phyloP scores from a whole-genome alignment of 2,113 vertebrate species.

The Equus przewalskii region DNA sequence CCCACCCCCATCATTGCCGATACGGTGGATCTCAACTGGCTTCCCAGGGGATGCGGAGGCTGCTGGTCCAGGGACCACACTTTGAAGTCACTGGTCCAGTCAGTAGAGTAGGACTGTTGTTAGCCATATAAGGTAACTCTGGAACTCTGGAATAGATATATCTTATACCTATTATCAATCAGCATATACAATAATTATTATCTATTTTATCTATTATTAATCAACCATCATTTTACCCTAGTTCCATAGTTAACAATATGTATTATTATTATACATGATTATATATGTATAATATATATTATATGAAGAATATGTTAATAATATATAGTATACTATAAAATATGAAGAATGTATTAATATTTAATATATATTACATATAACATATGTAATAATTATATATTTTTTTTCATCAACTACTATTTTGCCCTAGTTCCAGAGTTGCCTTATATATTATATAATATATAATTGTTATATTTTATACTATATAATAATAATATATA shows the following conservation, averaged over 20 bases:
- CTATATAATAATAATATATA: background rate
- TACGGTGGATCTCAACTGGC: background rate
- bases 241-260: background rate
- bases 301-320: background rate
- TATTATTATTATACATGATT: background rate
- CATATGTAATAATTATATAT: background rate
- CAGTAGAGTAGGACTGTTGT: background rate
- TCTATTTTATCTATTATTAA: background rate
- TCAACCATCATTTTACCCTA: background rate
- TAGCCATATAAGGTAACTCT: background rate
- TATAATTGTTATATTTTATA: background rate
- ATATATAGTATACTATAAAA: background rate
- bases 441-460: background rate
- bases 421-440: background rate
- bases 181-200: no score
- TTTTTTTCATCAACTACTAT: background rate
- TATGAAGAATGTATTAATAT: background rate
- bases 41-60: background rate
- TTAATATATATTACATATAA: background rate
- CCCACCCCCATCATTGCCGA: background rate
- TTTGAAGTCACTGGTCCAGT: background rate
- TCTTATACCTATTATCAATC: no score
- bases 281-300: background rate
- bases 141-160: no score
- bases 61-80: background rate